Percentiles rank a stretch among this genome's conserved stretches.
These are phyloP conservation scores for Archips crataeganus DNA, from an alignment of 2,888 invertebrate species.

Conservation along the genomic window DNA sequence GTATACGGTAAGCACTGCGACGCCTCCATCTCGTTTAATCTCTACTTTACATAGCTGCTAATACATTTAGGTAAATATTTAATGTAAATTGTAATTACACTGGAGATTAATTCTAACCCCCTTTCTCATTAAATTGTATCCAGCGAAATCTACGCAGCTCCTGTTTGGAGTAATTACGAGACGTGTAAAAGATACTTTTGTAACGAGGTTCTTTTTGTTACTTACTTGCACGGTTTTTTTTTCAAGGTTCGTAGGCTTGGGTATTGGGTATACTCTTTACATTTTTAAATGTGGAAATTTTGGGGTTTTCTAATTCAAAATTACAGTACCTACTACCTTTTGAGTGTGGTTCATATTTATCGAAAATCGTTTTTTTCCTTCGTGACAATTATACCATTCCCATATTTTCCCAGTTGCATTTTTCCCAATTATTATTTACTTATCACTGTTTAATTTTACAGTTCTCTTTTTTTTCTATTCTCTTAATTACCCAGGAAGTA, in stretches of 20 bases:
- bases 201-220: neutral
- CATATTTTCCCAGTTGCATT: too few relatives aligned
- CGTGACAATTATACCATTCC: too few relatives aligned
- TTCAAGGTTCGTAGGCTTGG: neutral
- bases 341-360: too few relatives aligned
- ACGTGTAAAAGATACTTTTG: conserved; percentile 24
- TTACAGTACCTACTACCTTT: too few relatives aligned
- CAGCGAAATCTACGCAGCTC: neutral
- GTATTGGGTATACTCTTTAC: too few relatives aligned
- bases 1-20: conserved; percentile 1
- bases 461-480: too few relatives aligned
- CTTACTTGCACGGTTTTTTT: neutral
- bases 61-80: conserved; percentile 38
- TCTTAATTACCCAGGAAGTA: too few relatives aligned
- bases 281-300: too few relatives aligned
- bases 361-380: too few relatives aligned
- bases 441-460: too few relatives aligned
- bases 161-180: neutral
- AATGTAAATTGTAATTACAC: conserved; percentile 38
- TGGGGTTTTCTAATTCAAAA: too few relatives aligned
- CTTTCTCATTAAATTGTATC: conserved; percentile 28
- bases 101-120: conserved; percentile 31
- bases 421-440: too few relatives aligned
- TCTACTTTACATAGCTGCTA: conserved; percentile 24
- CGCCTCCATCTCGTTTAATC: conserved; percentile 18